These are phyloP conservation scores for Rhinoraja longicauda DNA, from an alignment of 2,797 vertebrate species.

Conservation along the genomic window DNA sequence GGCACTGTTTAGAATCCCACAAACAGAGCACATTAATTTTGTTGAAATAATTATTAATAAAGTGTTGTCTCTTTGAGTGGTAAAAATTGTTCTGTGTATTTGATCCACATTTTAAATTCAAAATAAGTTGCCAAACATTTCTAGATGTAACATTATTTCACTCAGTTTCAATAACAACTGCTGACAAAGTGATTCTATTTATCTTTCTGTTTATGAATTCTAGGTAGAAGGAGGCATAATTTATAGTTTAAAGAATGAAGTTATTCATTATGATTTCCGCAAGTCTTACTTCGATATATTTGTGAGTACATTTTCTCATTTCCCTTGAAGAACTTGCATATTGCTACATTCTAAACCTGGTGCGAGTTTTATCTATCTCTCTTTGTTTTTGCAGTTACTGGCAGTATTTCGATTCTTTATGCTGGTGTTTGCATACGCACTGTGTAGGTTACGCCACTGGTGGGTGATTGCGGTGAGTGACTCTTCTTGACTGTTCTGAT, in stretches of 20 bases:
- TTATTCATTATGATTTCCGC: conserved; percentile 81
- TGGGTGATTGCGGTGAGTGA: conserved; percentile 89
- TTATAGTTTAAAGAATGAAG: conserved; percentile 72
- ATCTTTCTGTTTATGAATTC: conserved; percentile 42
- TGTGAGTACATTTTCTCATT: conserved; percentile 63
- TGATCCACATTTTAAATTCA: neutral
- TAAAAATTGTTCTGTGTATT: neutral
- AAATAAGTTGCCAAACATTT: neutral
- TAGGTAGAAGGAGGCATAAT: conserved; percentile 82
- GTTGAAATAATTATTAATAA: neutral
- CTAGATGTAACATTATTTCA: neutral
- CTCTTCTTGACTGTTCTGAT: neutral
- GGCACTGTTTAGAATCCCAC: neutral
- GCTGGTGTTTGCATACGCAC: conserved; percentile 86
- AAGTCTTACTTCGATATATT: conserved; percentile 96
- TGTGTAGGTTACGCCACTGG: conserved; percentile 87
- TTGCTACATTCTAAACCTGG: conserved; percentile 40
- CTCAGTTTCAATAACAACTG: neutral
- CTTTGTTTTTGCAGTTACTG: conserved; percentile 66
- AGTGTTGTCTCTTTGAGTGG: too few relatives aligned
- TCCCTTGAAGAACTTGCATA: neutral
- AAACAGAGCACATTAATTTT: neutral
- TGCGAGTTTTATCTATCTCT: conserved; percentile 40
- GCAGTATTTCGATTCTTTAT: conserved; percentile 83
- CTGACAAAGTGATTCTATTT: neutral